Base-by-base conservation (phyloP, 2,888 invertebrate species). In the Congeria kusceri region DNA sequence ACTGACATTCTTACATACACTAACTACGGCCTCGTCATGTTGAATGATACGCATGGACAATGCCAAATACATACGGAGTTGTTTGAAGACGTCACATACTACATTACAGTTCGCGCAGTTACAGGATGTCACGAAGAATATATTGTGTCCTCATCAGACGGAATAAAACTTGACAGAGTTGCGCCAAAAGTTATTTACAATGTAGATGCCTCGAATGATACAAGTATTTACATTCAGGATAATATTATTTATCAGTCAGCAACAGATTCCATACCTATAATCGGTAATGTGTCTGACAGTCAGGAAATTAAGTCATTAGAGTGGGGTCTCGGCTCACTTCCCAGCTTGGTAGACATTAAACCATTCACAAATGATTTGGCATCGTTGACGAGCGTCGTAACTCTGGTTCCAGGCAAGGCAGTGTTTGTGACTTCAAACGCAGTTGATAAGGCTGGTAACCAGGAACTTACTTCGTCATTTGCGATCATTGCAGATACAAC, bases 111-210 rank as follows among this genome's bases (percentile, higher is more conserved):
- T 1, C 71, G 89, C 23, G 90, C 90, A 15, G 65, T 65, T 11
- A 88, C 88, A 5, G 90, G 89, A 27, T 89, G 88, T 62, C 78
- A 80, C 39, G 85, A 86, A 18, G 77, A 85, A 25, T 86, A 81
- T 61, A 87, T 88, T 28, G 69, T 87, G 3, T 86, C 90, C 3
- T 78, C 85, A 0, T 89, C 90, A 7, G 86, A 88, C 67, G 90
- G 90, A n/a, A 79, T 88, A 44, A 84, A 75, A 1, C 49, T 87
- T 1, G 89, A 89, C 56, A 78, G 82, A 27, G 76, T 59, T 44
- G 65, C 81, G 13, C 88, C 88, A n/a, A 46, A 44, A 1, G 66
- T 86, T 27, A 29, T 44, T 18, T 77, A 73, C 28, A 53, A 76
- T 7, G 69, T 59, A 23, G 57, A 66, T 15, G 53, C 53, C 18